Evolutionary conservation across 1,140 invertebrate species (phyloP), one percentile per base, ranked within the genome.

Genomic region (Coptotermes formosanus): DNA sequence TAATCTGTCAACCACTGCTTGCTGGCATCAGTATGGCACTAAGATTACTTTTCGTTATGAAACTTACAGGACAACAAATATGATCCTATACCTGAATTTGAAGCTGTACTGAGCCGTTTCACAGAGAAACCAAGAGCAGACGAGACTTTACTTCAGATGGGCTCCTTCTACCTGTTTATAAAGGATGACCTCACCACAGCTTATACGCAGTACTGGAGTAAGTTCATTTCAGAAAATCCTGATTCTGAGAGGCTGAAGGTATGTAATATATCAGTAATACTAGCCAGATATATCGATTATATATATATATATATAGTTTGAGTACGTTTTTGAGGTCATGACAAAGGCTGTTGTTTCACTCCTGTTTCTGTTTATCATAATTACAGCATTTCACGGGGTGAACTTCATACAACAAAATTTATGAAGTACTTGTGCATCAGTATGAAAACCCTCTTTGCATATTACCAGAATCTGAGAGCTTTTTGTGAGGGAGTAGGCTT

Each of bases 51-150:
- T 55, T 55, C 52, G 21, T 55, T 21, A 55, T 55, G 14, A 19
- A n/a, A 14, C n/a, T 75, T 30, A 75, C 64, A 75, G 64, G n/a
- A 75, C 64, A 8, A 75, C 6, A n/a, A 19, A 30, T 86, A 86
- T 52, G 44, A 86, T 52, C 85, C 85, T 11, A 82, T 86, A 8
- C 38, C 59, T 25, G 85, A 86, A 32, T 75, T 86, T 43, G 85
- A 86, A 23, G 12, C 55, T 4, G 19, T 75, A 7, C 48, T 86
- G 8, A 55, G 25, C 11, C 30, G 85, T 23, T 86, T 44, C 52
- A 32, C 30, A 48, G 85, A 86, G 25, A 82, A 45, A 30, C 85
- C 85, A 82, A 2, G 6, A 75, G 59, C 23, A 30, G 30, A 82
- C 9, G 85, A 86, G 52, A 52, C 11, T 14, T 4, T 43, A 23